Evolutionary conservation across 2,797 vertebrate species (phyloP), one percentile per base, ranked within the genome.

Genomic region (Rhinoraja longicauda): DNA sequence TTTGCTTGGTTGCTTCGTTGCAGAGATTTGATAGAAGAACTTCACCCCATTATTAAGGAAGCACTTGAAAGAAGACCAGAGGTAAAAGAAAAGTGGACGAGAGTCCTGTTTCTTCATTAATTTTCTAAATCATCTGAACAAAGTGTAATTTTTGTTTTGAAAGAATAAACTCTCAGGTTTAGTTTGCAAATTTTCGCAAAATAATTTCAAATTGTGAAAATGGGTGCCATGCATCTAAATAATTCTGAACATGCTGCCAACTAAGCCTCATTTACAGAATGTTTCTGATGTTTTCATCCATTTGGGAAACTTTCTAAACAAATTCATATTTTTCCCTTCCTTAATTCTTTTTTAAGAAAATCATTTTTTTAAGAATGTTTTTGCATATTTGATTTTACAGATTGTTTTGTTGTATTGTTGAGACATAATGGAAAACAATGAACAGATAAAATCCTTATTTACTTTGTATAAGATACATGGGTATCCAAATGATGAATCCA

Each of bases 31-130:
- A 97, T 99, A 95, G 99, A 99, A 94, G 99, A 99, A 95, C 96
- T 99, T 93, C 99, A 99, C 96, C 98, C 98, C 94, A 99, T 99
- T 96, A 99, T 99, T 95, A 99, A 99, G 96, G 99, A 99, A 97
- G 98, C 98, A 94, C 97, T 99, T 93, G 99, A 99, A 96, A 98
- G 98, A 97, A 98, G 99, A 96, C 99, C 99, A 96, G 99, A 99
- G 97, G 99, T 99, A 96, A 98, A 96, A 93, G n/a, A 29, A 62
- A 5, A 64, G 76, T 5, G 67, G 0, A 73, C 19, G 39, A 32
- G 8, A 19, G 15, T 90, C 64, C 39, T 53, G 29, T 4, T 19
- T 86, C 29, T 64, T 53, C 10, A 29, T 13, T 73, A 73, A 53
- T n/a, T 6, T 39, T 26, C 9, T 26, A 73, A 36, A 64, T 73